Percentiles rank a stretch among this genome's conserved stretches.
phyloP scores from a whole-genome alignment of 1,140 invertebrate genomes.

The Aphidius gifuensis region DNA sequence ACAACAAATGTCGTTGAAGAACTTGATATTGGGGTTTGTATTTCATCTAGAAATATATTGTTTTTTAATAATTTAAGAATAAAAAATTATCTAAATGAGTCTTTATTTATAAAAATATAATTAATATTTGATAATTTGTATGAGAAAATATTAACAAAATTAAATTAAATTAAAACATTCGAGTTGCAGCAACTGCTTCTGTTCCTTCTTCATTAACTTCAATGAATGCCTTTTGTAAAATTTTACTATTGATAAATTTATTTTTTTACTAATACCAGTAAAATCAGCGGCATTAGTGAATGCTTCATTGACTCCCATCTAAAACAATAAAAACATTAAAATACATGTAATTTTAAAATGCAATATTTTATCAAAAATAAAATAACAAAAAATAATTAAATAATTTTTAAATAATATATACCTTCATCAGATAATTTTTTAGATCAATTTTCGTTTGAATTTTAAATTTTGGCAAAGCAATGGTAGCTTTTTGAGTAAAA shows the following conservation, averaged over 20 bases:
- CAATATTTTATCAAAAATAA: background rate
- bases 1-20: conserved; percentile 97
- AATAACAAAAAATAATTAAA: background rate
- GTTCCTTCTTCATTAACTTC: conserved; percentile 64
- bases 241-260: conserved; percentile 53
- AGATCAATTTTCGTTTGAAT: conserved; percentile 47
- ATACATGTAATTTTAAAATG: background rate
- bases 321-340: conserved; percentile 39
- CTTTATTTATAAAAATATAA: no score
- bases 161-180: conserved; percentile 31
- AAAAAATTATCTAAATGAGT: no score
- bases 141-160: no score
- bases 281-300: conserved; percentile 57
- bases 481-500: conserved; percentile 16
- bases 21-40: conserved; percentile 76
- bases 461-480: conserved; percentile 50
- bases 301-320: conserved; percentile 55
- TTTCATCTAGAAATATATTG: no score
- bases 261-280: conserved; percentile 50
- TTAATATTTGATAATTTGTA: no score
- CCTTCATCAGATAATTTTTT: conserved; percentile 39
- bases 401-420: conserved; percentile 29
- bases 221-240: conserved; percentile 62
- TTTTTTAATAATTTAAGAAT: no score
- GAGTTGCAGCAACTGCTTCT: conserved; percentile 58